Conservation (phyloP, 2,797 vertebrate genomes). For the Spinus pinus region DNA sequence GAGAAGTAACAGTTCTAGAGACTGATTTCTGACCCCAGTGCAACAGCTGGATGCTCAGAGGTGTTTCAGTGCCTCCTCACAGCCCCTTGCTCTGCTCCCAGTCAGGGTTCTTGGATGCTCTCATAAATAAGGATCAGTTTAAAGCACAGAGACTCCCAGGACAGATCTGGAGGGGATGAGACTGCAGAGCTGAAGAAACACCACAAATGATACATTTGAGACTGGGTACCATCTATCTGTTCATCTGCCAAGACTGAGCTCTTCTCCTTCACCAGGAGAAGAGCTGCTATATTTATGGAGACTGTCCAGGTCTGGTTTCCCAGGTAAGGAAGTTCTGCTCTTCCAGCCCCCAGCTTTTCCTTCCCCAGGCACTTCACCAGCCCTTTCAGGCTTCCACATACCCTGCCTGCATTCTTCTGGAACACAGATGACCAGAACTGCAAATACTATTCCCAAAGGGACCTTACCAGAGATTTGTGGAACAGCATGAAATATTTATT, state of each 20-base stretch:
- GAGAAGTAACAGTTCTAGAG: fast-evolving
- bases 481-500: not conserved
- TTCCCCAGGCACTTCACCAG: not conserved
- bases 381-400: not conserved
- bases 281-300: fast-evolving
- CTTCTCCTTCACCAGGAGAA: not conserved
- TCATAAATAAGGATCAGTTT: not conserved
- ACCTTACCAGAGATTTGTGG: not conserved
- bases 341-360: not conserved
- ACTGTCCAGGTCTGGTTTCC: not conserved
- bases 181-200: not conserved
- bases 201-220: not conserved
- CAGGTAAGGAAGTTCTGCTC: not conserved
- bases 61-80: not conserved
- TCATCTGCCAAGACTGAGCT: not conserved
- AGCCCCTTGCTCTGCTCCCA: not conserved
- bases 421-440: not conserved
- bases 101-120: not conserved
- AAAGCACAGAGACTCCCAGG: not conserved
- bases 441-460: not conserved
- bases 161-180: not conserved
- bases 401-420: not conserved
- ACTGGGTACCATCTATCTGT: not conserved
- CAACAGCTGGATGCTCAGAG: not conserved
- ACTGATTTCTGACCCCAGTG: not conserved